Percentiles rank a stretch among this genome's conserved stretches.
These are phyloP conservation scores for Plagodis pulveraria DNA, from an alignment of 2,888 invertebrate genomes.

Conservation along the genomic window DNA sequence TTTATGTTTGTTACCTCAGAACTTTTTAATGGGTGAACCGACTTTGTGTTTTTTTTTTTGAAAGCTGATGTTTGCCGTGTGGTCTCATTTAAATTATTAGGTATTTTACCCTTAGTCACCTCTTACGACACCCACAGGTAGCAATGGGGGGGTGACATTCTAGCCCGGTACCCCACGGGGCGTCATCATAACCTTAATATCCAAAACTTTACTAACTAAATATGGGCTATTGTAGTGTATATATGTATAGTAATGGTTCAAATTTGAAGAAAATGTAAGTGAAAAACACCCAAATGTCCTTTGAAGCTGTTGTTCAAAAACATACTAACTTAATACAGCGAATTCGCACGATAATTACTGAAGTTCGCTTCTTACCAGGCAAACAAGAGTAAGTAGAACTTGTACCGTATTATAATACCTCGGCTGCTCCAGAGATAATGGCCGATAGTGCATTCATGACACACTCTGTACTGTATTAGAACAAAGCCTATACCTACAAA, in stretches of 20 bases:
- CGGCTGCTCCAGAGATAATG: constrained; percentile 54
- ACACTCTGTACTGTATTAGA: constrained; percentile 39
- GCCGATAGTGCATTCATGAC: constrained; percentile 49
- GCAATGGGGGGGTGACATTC: too few species aligned
- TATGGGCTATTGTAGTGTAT: background rate
- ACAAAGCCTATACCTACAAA: constrained; percentile 48
- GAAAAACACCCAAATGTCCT: constrained; percentile 27
- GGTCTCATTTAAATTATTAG: too few species aligned
- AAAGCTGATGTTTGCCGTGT: too few species aligned
- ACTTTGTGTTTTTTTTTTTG: too few species aligned
- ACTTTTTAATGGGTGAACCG: too few species aligned
- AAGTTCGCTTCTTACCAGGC: constrained; percentile 50
- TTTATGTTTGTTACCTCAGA: too few species aligned
- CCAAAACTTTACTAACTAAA: too few species aligned
- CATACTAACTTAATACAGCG: constrained; percentile 47
- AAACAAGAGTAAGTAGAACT: constrained; percentile 52
- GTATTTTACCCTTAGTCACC: too few species aligned
- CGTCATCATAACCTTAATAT: too few species aligned
- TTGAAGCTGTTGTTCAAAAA: constrained; percentile 39
- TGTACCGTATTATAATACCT: constrained; percentile 55
- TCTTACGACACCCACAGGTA: too few species aligned
- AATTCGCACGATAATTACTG: constrained; percentile 52
- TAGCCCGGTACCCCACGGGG: too few species aligned
- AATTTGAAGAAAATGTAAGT: too few species aligned
- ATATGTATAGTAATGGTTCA: background rate